phyloP scores from a whole-genome alignment of 2,797 vertebrate species.

The Erpetoichthys calabaricus region DNA sequence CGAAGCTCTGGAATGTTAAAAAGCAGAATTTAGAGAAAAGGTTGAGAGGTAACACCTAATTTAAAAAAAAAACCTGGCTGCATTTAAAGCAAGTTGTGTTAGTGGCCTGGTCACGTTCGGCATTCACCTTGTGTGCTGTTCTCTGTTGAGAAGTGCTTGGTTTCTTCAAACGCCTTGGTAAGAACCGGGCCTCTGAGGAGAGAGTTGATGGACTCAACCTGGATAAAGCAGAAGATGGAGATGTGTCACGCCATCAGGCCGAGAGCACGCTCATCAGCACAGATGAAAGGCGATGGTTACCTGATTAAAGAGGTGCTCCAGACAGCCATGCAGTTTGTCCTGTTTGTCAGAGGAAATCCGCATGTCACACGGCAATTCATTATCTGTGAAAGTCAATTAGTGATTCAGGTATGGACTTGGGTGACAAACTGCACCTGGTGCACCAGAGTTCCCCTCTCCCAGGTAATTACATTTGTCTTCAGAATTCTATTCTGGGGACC shows the following conservation, averaged over 20 bases:
- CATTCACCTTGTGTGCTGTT: slow-evolving; percentile 75
- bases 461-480: too few species aligned
- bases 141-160: slow-evolving; percentile 86
- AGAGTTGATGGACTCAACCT: slow-evolving; percentile 89
- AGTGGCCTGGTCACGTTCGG: background rate
- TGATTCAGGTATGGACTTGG: background rate
- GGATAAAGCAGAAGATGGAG: slow-evolving; percentile 10
- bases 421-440: background rate
- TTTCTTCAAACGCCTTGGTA: slow-evolving; percentile 87
- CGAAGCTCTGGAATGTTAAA: slow-evolving; percentile 65
- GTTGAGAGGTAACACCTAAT: too few species aligned
- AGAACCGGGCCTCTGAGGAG: slow-evolving; percentile 86
- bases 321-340: slow-evolving; percentile 92
- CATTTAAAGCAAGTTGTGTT: too few species aligned
- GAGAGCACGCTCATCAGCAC: too few species aligned
- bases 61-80: too few species aligned
- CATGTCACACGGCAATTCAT: slow-evolving; percentile 93
- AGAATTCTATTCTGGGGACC: too few species aligned
- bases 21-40: slow-evolving; percentile 15
- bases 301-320: slow-evolving; percentile 97
- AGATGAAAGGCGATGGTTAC: slow-evolving; percentile 27
- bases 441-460: too few species aligned
- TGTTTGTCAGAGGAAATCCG: slow-evolving; percentile 91
- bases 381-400: slow-evolving; percentile 47
- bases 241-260: too few species aligned